Evolutionary conservation across 2,797 vertebrate species (phyloP).

Genomic region (Hippoglossus hippoglossus): DNA sequence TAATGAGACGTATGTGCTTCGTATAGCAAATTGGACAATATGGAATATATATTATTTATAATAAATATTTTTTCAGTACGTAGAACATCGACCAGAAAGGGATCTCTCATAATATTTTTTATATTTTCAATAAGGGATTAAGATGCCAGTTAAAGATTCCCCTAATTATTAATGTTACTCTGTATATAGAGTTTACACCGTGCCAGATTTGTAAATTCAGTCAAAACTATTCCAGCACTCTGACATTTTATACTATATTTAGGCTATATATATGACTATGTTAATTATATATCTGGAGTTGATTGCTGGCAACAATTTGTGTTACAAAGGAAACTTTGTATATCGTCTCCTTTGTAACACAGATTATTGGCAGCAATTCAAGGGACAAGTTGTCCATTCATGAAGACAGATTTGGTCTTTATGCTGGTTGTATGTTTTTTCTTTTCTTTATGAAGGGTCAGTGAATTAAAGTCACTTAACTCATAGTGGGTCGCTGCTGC

Average conservation of each 20-base stretch:
- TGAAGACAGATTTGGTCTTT: neutral
- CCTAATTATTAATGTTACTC: too few relatives aligned
- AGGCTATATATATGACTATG: too few relatives aligned
- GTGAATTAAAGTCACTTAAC: neutral
- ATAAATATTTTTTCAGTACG: too few relatives aligned
- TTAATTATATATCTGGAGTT: too few relatives aligned
- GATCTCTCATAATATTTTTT: neutral
- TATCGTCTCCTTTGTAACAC: too few relatives aligned
- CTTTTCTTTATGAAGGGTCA: neutral
- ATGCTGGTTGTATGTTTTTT: neutral
- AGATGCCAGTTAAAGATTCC: neutral
- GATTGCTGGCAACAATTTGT: too few relatives aligned
- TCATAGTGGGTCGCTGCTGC: constrained; percentile 1
- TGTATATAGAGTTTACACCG: too few relatives aligned
- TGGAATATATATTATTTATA: neutral
- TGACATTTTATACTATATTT: too few relatives aligned
- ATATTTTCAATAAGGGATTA: neutral
- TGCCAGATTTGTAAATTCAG: too few relatives aligned
- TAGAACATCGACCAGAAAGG: neutral
- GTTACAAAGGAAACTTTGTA: too few relatives aligned
- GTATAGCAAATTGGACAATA: neutral
- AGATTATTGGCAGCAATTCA: too few relatives aligned
- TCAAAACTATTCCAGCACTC: too few relatives aligned
- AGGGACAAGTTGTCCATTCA: neutral
- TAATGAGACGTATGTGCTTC: neutral